phyloP scores from a whole-genome alignment of 2,113 vertebrate genomes.

The Procapra przewalskii region DNA sequence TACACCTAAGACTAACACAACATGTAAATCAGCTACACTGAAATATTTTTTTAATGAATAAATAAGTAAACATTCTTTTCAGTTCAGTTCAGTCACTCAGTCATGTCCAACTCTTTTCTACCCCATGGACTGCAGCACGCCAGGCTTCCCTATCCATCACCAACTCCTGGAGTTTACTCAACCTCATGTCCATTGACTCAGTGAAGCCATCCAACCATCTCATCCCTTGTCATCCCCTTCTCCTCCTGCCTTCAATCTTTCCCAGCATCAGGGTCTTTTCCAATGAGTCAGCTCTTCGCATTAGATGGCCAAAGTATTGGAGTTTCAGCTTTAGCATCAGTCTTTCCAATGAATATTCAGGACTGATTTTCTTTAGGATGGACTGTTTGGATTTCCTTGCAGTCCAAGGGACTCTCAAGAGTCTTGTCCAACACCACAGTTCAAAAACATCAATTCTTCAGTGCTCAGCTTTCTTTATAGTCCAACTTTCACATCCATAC shows the following conservation, averaged over 20 bases:
- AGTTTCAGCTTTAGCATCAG: neutral
- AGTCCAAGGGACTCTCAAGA: neutral
- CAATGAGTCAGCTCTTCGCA: neutral
- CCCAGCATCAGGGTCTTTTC: neutral
- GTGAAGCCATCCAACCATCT: neutral
- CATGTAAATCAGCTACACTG: neutral
- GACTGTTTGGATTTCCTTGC: neutral
- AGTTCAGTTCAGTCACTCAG: neutral
- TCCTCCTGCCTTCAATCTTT: neutral
- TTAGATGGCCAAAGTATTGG: neutral
- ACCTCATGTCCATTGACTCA: neutral
- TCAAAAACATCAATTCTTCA: neutral
- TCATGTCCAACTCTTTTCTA: fast-evolving
- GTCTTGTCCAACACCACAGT: neutral
- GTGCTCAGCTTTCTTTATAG: neutral
- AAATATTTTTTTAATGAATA: neutral
- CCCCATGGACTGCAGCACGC: neutral
- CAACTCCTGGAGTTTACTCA: neutral
- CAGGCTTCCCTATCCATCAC: neutral
- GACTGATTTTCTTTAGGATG: neutral
- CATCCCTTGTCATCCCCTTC: fast-evolving
- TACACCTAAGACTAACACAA: neutral
- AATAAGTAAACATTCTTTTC: neutral
- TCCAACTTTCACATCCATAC: neutral
- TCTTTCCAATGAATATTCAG: neutral